Conservation (phyloP, 2,797 vertebrate species). For the Gallirallus australis region DNA sequence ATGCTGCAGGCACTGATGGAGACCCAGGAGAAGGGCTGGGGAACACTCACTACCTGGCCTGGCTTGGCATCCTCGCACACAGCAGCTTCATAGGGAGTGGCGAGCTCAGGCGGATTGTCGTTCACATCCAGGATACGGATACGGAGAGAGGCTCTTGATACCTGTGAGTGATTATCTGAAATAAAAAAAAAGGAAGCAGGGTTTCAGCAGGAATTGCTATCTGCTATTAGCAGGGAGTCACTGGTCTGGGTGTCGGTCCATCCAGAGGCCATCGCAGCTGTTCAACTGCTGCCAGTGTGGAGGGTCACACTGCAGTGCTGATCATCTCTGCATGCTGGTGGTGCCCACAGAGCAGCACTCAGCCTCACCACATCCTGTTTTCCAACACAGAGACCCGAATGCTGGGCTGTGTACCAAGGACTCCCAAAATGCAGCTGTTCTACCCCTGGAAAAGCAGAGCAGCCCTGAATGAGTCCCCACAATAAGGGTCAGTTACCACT, state of each 20-base stretch:
- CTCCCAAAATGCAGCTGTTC: not conserved
- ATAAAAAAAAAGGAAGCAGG: not conserved
- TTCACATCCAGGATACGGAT: constrained; percentile 98
- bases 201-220: not conserved
- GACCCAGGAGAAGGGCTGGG: not conserved
- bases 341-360: not conserved
- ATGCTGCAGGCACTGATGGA: not conserved
- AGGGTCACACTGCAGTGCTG: not conserved
- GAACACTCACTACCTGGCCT: constrained; percentile 86
- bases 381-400: not conserved
- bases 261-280: rapidly evolving
- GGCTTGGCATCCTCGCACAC: constrained; percentile 96
- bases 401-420: not conserved
- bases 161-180: constrained; percentile 91
- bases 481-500: not conserved
- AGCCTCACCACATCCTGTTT: not conserved
- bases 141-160: constrained; percentile 87
- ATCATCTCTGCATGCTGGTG: rapidly evolving
- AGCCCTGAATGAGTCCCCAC: not conserved
- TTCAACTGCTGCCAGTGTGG: not conserved
- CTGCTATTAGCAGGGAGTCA: not conserved
- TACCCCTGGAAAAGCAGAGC: not conserved
- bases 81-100: constrained; percentile 91
- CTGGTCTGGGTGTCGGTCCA: not conserved
- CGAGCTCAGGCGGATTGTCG: constrained; percentile 95